phyloP scores from a whole-genome alignment of 2,888 invertebrate species.

The Melieria crassipennis region DNA sequence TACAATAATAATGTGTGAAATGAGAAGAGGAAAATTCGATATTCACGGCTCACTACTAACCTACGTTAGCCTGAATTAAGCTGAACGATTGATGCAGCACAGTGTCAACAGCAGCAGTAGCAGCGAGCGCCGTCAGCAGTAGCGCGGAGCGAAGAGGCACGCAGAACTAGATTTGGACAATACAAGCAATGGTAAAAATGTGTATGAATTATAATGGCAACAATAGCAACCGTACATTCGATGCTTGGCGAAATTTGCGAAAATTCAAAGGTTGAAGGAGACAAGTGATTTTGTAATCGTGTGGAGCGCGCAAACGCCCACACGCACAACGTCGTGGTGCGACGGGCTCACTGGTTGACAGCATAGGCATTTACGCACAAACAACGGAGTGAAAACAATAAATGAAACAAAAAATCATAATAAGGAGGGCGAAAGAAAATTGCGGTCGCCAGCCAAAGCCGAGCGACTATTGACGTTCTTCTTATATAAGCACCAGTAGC shows the following conservation, averaged over 20 bases:
- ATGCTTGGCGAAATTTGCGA: background rate
- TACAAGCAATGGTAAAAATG: constrained; percentile 20
- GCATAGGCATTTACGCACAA: no score
- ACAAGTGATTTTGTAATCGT: constrained; percentile 54
- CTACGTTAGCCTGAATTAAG: constrained; percentile 44
- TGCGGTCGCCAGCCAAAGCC: no score
- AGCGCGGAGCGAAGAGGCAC: background rate
- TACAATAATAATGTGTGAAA: constrained; percentile 24
- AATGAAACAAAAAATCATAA: no score
- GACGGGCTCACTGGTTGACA: no score
- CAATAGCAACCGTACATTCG: no score
- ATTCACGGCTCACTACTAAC: constrained; percentile 39
- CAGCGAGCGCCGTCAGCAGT: background rate
- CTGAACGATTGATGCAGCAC: constrained; percentile 39
- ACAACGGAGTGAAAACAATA: no score
- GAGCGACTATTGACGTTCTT: no score
- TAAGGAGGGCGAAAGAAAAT: no score
- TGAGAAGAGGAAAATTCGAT: constrained; percentile 54
- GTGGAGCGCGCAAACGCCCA: constrained; percentile 35
- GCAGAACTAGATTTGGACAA: background rate
- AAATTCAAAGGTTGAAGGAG: constrained; percentile 14
- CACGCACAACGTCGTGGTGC: background rate
- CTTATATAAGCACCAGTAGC: no score
- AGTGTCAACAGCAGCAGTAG: background rate
- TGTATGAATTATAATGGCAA: background rate